These are phyloP conservation scores for Egretta garzetta DNA, from an alignment of 2,113 vertebrate species.

Conservation along the genomic window DNA sequence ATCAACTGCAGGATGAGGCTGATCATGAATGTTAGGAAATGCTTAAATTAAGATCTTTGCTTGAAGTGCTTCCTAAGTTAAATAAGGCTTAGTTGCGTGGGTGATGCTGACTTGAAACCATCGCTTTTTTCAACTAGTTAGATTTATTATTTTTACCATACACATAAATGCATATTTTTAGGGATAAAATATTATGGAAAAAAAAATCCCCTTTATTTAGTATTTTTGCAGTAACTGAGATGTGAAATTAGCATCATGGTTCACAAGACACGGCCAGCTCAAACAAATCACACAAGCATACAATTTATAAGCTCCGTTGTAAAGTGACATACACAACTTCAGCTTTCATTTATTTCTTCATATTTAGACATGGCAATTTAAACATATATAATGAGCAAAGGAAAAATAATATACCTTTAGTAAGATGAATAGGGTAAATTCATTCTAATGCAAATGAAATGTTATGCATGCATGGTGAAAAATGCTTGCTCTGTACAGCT, in stretches of 20 bases:
- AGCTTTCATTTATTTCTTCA: background rate
- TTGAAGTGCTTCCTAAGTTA: background rate
- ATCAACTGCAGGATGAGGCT: background rate
- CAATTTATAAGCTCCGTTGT: background rate
- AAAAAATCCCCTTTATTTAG: background rate
- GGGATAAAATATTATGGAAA: background rate
- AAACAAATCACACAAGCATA: background rate
- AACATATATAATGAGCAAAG: background rate
- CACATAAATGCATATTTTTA: background rate
- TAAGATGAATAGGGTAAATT: background rate
- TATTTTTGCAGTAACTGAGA: background rate
- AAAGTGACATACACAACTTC: background rate
- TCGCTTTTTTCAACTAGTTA: background rate
- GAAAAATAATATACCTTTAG: background rate
- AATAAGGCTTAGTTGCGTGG: background rate
- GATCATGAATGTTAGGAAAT: background rate
- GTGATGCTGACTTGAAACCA: background rate
- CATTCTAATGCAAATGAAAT: background rate
- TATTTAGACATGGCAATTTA: background rate
- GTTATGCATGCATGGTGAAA: background rate
- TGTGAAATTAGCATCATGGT: slow-evolving; percentile 30
- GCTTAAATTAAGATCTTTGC: background rate
- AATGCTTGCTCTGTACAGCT: background rate
- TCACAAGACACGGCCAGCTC: background rate
- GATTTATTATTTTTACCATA: background rate